These are phyloP conservation scores for Todiramphus chloris DNA, from an alignment of 2,113 vertebrate genomes.

Conservation along the genomic window DNA sequence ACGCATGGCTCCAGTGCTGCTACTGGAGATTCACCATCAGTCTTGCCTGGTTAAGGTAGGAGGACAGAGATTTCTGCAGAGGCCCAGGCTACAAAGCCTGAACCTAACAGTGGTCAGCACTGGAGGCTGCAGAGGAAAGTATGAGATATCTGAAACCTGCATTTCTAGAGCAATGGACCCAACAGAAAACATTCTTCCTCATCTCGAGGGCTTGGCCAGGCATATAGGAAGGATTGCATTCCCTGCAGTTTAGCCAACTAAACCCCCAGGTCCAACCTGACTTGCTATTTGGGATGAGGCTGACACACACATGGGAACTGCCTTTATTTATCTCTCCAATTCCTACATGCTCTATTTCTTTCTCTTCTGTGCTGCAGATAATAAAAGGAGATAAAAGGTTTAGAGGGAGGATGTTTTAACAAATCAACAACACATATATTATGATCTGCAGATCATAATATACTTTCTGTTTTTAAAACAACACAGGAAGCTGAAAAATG, in stretches of 20 bases:
- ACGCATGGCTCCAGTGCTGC: rapidly evolving
- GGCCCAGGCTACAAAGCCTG: background rate
- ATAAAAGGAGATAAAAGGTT: background rate
- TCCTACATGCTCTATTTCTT: background rate
- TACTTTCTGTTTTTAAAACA: background rate
- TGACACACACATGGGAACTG: rapidly evolving
- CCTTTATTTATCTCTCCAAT: background rate
- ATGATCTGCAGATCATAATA: background rate
- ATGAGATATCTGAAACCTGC: background rate
- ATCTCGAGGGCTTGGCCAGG: background rate
- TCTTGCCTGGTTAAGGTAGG: background rate
- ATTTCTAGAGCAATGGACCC: background rate
- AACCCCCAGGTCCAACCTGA: rapidly evolving
- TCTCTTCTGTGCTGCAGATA: background rate
- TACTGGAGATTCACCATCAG: rapidly evolving
- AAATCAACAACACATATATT: background rate
- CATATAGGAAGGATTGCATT: background rate
- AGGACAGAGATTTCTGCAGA: rapidly evolving
- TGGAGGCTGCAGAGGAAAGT: background rate
- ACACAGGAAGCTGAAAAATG: background rate
- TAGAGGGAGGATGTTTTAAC: background rate
- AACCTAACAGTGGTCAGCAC: rapidly evolving
- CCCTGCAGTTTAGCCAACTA: background rate
- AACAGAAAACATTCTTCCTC: background rate
- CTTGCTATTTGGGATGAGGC: background rate